phyloP scores from a whole-genome alignment of 2,888 invertebrate genomes.

The Cenopis cana region DNA sequence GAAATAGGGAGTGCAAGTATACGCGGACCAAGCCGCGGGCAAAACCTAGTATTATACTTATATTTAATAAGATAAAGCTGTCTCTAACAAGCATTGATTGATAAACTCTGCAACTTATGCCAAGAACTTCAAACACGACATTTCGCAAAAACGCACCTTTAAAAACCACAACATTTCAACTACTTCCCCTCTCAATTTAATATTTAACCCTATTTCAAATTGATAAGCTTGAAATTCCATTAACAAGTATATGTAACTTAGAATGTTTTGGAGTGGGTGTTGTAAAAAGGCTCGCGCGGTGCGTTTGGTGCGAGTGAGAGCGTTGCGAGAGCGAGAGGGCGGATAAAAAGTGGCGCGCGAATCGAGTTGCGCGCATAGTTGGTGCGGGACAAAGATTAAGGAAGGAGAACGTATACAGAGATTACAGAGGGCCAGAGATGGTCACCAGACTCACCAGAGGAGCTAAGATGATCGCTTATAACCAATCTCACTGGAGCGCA shows the following conservation, averaged over 20 bases:
- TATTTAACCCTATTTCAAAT: not conserved
- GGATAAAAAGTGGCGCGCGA: slow-evolving; percentile 69
- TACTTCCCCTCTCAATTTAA: not conserved
- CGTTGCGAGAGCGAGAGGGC: slow-evolving; percentile 53
- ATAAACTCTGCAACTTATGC: slow-evolving; percentile 32
- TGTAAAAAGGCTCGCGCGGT: slow-evolving; percentile 65
- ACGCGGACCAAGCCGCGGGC: no score
- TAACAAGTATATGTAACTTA: not conserved
- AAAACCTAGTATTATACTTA: no score
- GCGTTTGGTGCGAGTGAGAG: slow-evolving; percentile 69
- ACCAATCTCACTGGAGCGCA: no score
- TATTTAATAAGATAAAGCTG: slow-evolving; percentile 19
- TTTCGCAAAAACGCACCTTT: slow-evolving; percentile 17
- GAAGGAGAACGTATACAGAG: slow-evolving; percentile 33
- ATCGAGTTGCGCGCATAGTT: slow-evolving; percentile 72
- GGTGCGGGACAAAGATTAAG: slow-evolving; percentile 60
- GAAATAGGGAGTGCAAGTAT: no score
- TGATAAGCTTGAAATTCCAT: not conserved
- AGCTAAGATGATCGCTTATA: no score
- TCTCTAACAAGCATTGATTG: slow-evolving; percentile 38
- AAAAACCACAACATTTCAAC: not conserved
- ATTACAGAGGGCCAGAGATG: no score
- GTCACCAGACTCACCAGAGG: no score
- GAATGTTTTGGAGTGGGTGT: not conserved
- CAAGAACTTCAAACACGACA: slow-evolving; percentile 32